phyloP scores from a whole-genome alignment of 1,140 invertebrate species.

The Pseudomyrmex cubaensis region DNA sequence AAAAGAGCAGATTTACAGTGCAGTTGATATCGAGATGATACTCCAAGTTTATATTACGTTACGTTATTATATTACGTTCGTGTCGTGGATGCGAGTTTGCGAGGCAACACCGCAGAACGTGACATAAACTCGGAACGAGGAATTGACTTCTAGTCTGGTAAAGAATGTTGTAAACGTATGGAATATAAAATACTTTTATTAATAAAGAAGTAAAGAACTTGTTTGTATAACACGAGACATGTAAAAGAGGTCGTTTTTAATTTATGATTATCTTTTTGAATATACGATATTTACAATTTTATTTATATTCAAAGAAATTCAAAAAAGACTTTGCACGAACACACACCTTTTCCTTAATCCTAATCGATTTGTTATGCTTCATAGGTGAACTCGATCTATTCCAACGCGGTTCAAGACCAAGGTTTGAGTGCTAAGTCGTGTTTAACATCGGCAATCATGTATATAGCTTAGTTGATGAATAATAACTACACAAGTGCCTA shows the following conservation, averaged over 20 bases:
- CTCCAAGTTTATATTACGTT: slow-evolving; percentile 3
- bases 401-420: neutral
- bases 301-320: slow-evolving; percentile 6
- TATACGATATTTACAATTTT: no score
- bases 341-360: slow-evolving; percentile 1
- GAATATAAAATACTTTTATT: slow-evolving; percentile 4
- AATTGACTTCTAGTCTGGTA: slow-evolving; percentile 11
- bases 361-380: slow-evolving; percentile 35
- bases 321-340: neutral
- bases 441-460: slow-evolving; percentile 58
- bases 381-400: slow-evolving; percentile 43
- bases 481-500: slow-evolving; percentile 43
- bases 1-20: neutral
- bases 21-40: neutral
- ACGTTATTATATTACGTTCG: neutral
- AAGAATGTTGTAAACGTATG: neutral
- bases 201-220: neutral
- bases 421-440: slow-evolving; percentile 65
- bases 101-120: neutral
- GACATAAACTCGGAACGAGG: slow-evolving; percentile 30
- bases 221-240: no score
- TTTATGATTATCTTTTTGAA: no score
- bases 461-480: slow-evolving; percentile 45
- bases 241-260: no score
- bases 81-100: slow-evolving; percentile 15